A percentile compares a stretch with the other conserved stretches of the same genome.
Conservation (phyloP, 2,113 vertebrate species). For the Telmatochromis bifrenatus region DNA sequence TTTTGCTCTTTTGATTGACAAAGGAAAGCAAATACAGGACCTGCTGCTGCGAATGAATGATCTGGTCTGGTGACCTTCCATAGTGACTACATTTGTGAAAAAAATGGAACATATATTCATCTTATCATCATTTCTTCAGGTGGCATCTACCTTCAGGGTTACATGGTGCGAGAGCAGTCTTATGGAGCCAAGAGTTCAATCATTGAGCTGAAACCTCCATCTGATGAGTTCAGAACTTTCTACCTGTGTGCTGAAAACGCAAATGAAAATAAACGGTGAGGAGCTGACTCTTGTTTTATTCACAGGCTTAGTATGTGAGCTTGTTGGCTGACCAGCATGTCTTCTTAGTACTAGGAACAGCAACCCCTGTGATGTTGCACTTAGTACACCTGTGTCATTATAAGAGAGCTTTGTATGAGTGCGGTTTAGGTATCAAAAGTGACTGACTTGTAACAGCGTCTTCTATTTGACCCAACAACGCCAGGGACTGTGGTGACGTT, state of each 20-base stretch:
- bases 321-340: not conserved
- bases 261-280: slow-evolving; percentile 84
- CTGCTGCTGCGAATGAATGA: not conserved
- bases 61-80: not conserved
- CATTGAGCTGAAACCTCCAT: slow-evolving; percentile 84
- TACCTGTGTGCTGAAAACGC: slow-evolving; percentile 82
- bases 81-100: not conserved
- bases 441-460: not conserved
- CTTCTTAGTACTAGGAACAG: not conserved
- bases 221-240: slow-evolving; percentile 89
- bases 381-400: not conserved
- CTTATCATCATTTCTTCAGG: slow-evolving; percentile 54
- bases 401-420: not conserved
- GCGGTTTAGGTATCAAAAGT: not conserved
- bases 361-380: not conserved
- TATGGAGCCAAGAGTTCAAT: slow-evolving; percentile 78
- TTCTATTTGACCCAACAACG: not conserved
- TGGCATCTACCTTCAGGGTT: slow-evolving; percentile 87
- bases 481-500: not conserved
- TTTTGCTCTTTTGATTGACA: not conserved
- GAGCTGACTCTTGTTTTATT: not conserved
- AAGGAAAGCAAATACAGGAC: not conserved
- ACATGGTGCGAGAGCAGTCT: slow-evolving; percentile 78
- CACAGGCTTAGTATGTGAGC: not conserved
- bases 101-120: not conserved